Conservation (phyloP, 2,888 invertebrate genomes). For the Euplagia quadripunctaria region DNA sequence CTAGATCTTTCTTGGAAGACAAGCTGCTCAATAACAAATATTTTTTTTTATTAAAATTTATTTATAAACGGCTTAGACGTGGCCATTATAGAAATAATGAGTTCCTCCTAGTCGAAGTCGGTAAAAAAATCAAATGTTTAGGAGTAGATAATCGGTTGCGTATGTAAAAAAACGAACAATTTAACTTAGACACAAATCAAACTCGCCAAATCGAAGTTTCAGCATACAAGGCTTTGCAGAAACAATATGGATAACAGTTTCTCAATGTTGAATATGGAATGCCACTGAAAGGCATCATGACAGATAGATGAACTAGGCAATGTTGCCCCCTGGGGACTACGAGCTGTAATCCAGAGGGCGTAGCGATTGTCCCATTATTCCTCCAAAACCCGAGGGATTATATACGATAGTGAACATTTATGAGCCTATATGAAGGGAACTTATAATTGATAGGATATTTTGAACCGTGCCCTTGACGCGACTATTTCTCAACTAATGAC, state of each 20-base stretch:
- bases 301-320: conserved; percentile 1
- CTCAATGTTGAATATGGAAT: not conserved
- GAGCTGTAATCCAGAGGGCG: conserved; percentile 13
- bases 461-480: not conserved
- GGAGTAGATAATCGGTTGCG: not conserved
- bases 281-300: not conserved
- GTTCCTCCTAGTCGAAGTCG: no score
- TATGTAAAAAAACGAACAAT: not conserved
- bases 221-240: not conserved
- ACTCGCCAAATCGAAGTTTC: not conserved
- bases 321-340: not conserved
- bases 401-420: conserved; percentile 22
- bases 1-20: no score
- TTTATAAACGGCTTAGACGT: no score
- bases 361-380: conserved; percentile 19
- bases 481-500: not conserved
- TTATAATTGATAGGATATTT: conserved; percentile 16
- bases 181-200: not conserved
- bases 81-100: no score
- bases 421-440: conserved; percentile 12
- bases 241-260: not conserved
- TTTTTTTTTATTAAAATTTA: no score
- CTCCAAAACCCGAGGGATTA: conserved; percentile 17
- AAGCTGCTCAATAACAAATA: no score
- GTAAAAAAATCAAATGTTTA: no score